Percentiles rank a stretch among this genome's conserved stretches.
These are phyloP conservation scores for Nemoura dubitans DNA, from an alignment of 2,888 invertebrate species.

Conservation along the genomic window DNA sequence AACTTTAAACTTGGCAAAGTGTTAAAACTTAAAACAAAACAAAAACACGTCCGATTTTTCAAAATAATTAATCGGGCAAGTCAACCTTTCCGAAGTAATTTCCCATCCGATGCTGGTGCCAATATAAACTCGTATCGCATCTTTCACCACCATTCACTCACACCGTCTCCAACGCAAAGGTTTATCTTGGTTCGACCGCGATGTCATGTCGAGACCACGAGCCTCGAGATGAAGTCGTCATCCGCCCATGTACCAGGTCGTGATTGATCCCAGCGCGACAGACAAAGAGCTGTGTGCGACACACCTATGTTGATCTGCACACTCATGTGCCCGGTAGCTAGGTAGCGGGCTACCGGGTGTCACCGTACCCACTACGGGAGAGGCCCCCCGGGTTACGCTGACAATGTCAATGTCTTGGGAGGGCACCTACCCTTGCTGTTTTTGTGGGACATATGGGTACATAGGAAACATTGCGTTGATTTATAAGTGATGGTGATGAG, in stretches of 20 bases:
- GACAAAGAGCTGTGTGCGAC: not conserved
- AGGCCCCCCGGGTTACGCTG: not conserved
- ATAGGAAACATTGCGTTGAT: not conserved
- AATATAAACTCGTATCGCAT: too few relatives aligned
- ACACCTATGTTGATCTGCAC: not conserved
- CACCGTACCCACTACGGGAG: not conserved
- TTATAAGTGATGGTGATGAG: not conserved
- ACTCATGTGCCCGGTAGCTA: not conserved
- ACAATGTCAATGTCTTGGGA: not conserved
- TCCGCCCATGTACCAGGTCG: not conserved
- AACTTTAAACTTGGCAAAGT: too few relatives aligned
- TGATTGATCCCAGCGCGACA: not conserved
- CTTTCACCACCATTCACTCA: too few relatives aligned
- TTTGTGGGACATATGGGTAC: not conserved
- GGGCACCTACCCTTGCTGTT: not conserved
- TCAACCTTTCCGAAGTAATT: too few relatives aligned
- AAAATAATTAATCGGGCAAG: too few relatives aligned
- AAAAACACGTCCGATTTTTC: too few relatives aligned
- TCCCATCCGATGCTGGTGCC: too few relatives aligned
- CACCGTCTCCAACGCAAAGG: too few relatives aligned
- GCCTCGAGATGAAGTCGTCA: not conserved
- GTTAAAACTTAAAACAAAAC: too few relatives aligned
- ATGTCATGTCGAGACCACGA: not conserved
- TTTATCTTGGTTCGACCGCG: too few relatives aligned
- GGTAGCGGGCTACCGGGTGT: not conserved